Percentiles rank a stretch among this genome's conserved stretches.
These are phyloP conservation scores for Archips xylosteana DNA, from an alignment of 2,888 invertebrate genomes.

Conservation along the genomic window DNA sequence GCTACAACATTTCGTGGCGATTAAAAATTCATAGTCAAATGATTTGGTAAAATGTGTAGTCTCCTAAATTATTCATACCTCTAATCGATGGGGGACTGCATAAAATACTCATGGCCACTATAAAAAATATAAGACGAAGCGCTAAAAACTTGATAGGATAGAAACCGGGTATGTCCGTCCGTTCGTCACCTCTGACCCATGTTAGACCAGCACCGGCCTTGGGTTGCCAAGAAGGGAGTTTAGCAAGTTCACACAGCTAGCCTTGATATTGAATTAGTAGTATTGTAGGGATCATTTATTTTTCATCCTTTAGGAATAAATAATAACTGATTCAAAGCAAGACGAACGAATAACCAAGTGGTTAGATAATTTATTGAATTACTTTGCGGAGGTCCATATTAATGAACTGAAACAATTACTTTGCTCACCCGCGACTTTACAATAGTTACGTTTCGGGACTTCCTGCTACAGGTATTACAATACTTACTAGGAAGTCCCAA, in stretches of 20 bases:
- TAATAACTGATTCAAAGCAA: background rate
- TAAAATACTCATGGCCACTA: conserved; percentile 29
- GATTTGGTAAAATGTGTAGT: background rate
- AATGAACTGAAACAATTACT: no score
- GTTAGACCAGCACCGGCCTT: conserved; percentile 67
- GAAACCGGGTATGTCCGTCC: conserved; percentile 71
- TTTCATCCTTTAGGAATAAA: conserved; percentile 26
- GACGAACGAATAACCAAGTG: no score
- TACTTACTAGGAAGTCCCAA: no score
- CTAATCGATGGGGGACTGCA: conserved; percentile 21
- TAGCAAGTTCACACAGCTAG: conserved; percentile 45
- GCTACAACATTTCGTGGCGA: background rate
- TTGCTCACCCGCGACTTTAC: no score
- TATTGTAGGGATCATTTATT: conserved; percentile 26
- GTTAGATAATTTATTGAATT: no score
- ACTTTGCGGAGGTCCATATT: no score
- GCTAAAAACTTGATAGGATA: conserved; percentile 51
- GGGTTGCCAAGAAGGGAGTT: conserved; percentile 39
- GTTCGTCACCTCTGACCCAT: conserved; percentile 83
- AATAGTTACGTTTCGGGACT: no score
- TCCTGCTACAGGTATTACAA: no score
- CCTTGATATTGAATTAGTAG: conserved; percentile 50
- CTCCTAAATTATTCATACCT: conserved; percentile 15
- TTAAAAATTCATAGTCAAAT: conserved; percentile 14
- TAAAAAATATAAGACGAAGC: conserved; percentile 18